Conservation (phyloP, 2,797 vertebrate genomes). For the Tenualosa thibaudeaui region DNA sequence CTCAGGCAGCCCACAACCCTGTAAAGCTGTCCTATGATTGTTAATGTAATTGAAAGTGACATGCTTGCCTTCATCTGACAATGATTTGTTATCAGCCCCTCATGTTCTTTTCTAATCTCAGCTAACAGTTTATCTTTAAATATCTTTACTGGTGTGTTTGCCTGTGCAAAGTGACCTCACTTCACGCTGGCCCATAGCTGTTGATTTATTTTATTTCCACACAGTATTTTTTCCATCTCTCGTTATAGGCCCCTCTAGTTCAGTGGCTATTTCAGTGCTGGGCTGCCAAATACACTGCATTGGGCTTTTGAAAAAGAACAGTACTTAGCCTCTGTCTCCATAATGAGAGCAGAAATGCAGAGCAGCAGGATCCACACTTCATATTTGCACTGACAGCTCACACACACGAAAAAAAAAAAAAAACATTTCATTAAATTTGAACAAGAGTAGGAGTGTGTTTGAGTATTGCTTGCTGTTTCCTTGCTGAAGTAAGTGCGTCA, state of each 20-base stretch:
- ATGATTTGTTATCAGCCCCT: not conserved
- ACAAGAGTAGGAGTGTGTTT: not conserved
- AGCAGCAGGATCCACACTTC: not conserved
- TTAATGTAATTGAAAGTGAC: not conserved
- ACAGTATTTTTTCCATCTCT: constrained; percentile 24
- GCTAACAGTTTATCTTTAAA: not conserved
- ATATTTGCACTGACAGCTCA: not conserved
- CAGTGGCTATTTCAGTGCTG: constrained; percentile 32
- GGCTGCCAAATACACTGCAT: constrained; percentile 3
- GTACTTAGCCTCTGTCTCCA: not conserved
- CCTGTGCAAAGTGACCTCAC: constrained; percentile 7
- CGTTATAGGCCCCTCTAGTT: constrained; percentile 36
- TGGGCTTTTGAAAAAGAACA: constrained; percentile 12
- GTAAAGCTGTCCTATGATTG: not conserved
- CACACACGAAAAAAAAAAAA: not conserved
- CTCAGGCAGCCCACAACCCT: not conserved
- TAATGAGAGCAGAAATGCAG: not conserved
- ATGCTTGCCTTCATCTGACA: not conserved
- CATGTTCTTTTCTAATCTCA: constrained; percentile 12
- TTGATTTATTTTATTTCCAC: constrained; percentile 40
- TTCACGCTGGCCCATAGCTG: not conserved
- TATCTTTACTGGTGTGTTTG: not conserved
- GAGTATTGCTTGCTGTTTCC: not conserved
- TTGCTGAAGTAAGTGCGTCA: too few species aligned
- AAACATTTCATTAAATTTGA: not conserved